Conservation (phyloP, 2,888 invertebrate species). For the Hemaris fuciformis region DNA sequence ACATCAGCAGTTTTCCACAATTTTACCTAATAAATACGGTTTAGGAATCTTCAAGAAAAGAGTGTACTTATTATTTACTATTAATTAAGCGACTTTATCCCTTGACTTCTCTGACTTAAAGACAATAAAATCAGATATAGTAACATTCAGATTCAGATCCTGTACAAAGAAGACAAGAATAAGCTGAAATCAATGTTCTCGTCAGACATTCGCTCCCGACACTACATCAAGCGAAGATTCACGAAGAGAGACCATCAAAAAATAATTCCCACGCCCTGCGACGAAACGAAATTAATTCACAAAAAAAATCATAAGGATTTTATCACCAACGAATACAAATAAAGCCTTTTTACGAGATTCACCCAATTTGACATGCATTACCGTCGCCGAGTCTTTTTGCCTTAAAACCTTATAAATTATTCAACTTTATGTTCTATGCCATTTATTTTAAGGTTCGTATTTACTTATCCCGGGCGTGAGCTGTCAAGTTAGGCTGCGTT, state of each 20-base stretch:
- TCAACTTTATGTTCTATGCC: slow-evolving; percentile 14
- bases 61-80: too few species aligned
- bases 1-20: too few species aligned
- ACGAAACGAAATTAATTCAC: slow-evolving; percentile 3
- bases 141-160: neutral
- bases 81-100: too few species aligned
- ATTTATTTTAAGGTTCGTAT: slow-evolving; percentile 14
- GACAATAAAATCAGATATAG: too few species aligned
- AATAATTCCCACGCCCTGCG: neutral
- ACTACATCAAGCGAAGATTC: neutral
- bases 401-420: slow-evolving; percentile 16
- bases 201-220: neutral
- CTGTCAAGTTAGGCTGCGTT: slow-evolving; percentile 13
- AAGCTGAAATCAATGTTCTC: neutral
- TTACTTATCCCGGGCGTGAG: slow-evolving; percentile 10
- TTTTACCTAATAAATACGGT: too few species aligned
- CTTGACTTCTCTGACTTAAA: too few species aligned
- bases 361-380: slow-evolving; percentile 16
- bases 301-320: slow-evolving; percentile 13
- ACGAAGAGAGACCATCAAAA: neutral
- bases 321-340: slow-evolving; percentile 12
- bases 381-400: slow-evolving; percentile 13
- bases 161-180: neutral
- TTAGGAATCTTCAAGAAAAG: too few species aligned
- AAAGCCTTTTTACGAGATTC: slow-evolving; percentile 15